phyloP scores from a whole-genome alignment of 1,140 invertebrate genomes.

The Melipona quadrifasciata region DNA sequence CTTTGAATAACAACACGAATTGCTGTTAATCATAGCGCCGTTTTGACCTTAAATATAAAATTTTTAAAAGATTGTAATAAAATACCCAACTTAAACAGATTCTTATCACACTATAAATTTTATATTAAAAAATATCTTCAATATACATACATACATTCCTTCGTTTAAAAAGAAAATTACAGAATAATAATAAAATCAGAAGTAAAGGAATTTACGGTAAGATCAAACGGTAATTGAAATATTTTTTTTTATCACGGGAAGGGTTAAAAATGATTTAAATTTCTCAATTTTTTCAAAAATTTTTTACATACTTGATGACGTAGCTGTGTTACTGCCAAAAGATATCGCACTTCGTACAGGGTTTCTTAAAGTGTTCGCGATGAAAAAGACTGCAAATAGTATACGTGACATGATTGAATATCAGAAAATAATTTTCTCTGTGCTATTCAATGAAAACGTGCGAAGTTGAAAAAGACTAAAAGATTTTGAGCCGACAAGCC shows the following conservation, averaged over 20 bases:
- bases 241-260: not conserved
- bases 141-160: not conserved
- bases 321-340: not conserved
- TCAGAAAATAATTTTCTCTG: not conserved
- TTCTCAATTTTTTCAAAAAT: not conserved
- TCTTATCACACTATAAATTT: not conserved
- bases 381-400: not conserved
- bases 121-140: not conserved
- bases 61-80: not conserved
- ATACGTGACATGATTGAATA: conserved; percentile 11
- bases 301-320: conserved; percentile 28
- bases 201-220: not conserved
- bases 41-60: conserved; percentile 20
- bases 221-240: not conserved
- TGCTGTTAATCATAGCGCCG: not conserved
- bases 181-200: not conserved
- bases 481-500: not conserved
- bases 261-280: not conserved
- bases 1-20: conserved; percentile 73
- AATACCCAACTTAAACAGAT: not conserved
- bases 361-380: not conserved
- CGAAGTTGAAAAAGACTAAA: conserved; percentile 12
- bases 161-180: not conserved
- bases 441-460: not conserved
- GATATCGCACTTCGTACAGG: not conserved